phyloP scores from a whole-genome alignment of 2,888 invertebrate species.

The Hydropsyche betteni region DNA sequence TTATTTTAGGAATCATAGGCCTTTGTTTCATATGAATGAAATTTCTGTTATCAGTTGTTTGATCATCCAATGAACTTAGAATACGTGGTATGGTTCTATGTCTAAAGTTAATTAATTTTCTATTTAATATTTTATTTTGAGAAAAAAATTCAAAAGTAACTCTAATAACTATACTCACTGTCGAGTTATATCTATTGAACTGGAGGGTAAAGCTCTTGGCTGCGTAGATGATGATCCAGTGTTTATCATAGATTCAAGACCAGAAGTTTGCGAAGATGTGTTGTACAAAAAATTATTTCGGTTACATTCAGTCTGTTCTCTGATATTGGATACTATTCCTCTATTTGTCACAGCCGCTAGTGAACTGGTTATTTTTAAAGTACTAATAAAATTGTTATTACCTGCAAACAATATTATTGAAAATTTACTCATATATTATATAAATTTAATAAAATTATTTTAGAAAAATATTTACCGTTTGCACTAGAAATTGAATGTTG shows the following conservation, averaged over 20 bases:
- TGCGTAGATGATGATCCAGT: constrained; percentile 50
- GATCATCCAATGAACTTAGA: constrained; percentile 58
- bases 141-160: background rate
- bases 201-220: constrained; percentile 40
- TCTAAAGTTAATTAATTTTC: constrained; percentile 53
- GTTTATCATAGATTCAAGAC: constrained; percentile 53
- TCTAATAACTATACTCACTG: constrained; percentile 39
- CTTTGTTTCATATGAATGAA: constrained; percentile 57
- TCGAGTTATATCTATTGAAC: constrained; percentile 43
- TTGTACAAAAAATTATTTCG: constrained; percentile 62
- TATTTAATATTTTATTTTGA: too few relatives aligned
- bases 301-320: constrained; percentile 56
- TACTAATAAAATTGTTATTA: constrained; percentile 57
- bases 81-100: constrained; percentile 65
- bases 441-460: constrained; percentile 54
- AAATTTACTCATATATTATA: constrained; percentile 4
- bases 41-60: constrained; percentile 56
- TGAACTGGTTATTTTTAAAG: constrained; percentile 62
- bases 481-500: constrained; percentile 50
- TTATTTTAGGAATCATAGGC: constrained; percentile 59
- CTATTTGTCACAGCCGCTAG: constrained; percentile 63
- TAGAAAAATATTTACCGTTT: constrained; percentile 31
- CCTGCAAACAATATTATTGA: constrained; percentile 40
- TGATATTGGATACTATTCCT: constrained; percentile 56
- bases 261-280: constrained; percentile 49